Base-by-base conservation (phyloP, 2,888 invertebrate species). In the Pristionchus mayeri region DNA sequence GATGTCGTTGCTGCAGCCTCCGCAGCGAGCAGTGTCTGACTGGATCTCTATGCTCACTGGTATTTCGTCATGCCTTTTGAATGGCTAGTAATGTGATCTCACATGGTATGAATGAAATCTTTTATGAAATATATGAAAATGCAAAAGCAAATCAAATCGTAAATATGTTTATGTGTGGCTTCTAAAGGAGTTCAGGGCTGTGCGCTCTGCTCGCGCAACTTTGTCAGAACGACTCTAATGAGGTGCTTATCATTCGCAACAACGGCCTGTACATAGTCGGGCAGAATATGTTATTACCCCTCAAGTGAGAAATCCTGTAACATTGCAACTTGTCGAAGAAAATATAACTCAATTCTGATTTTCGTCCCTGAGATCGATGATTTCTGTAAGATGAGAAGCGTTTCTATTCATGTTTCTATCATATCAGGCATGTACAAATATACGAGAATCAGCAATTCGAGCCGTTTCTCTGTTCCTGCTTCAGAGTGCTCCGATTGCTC, bases 401-500 rank as follows among this genome's bases (percentile, higher is more conserved):
- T n/a, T n/a, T n/a, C n/a, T n/a, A n/a, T n/a, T n/a, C n/a, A n/a
- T n/a, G n/a, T n/a, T n/a, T n/a, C n/a, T 63, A 3, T 18, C 30
- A 30, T 50, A 7, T 30, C 57, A 81, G 81, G 18, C 81, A 82
- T 34, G 2, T 44, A 30, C 30, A 44, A 11, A 34, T 82, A 13
- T 44, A 30, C 21, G 81, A 82, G 3, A 82, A 82, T 48, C 27
- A 40, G 9, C 81, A 82, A 18, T 82, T 82, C 48, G 44, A 57
- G 11, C 63, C 81, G 6, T 63, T 82, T 40, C n/a, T 63, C 93
- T 93, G 93, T 80, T 93, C 93, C 87, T 93, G 93, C 48, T 93
- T 94, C 86, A 92, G 94, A 27, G 92, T 93, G 9, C 90, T 94
- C 30, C 90, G 94, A 9, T 93, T 94, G 85, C 88, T 94, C 87